A percentile compares a stretch with the other conserved stretches of the same genome.
Evolutionary conservation across 2,888 invertebrate genomes (phyloP).

Genomic region (Coelogynopora nodosa): DNA sequence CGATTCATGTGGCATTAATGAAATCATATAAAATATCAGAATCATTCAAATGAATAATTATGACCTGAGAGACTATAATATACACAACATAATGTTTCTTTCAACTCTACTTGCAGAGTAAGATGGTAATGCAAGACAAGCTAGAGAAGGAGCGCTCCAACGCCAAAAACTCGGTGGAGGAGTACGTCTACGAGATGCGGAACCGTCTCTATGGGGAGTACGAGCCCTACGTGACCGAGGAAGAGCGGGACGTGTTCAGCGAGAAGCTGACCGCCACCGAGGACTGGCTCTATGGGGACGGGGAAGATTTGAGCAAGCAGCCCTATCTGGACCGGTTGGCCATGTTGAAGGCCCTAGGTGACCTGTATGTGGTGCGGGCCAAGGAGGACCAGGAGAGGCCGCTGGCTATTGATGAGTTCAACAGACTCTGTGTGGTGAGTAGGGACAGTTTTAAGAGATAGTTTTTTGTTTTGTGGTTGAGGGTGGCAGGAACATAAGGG

Average conservation of each 20-base stretch:
- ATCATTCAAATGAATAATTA: too few species aligned
- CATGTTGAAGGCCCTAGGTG: constrained; percentile 62
- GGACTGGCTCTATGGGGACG: constrained; percentile 94
- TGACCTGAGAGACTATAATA: too few species aligned
- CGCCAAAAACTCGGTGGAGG: constrained; percentile 91
- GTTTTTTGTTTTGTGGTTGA: too few species aligned
- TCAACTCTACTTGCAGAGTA: too few species aligned
- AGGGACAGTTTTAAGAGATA: too few species aligned
- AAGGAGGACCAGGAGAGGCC: constrained; percentile 9
- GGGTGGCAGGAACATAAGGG: too few species aligned
- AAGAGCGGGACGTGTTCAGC: constrained; percentile 57
- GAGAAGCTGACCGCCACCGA: constrained; percentile 77
- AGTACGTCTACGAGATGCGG: constrained; percentile 93
- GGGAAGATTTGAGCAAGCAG: constrained; percentile 82
- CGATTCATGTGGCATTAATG: too few species aligned
- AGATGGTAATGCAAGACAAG: constrained; percentile 70
- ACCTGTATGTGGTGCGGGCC: not conserved
- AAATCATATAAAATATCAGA: too few species aligned
- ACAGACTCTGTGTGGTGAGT: not conserved
- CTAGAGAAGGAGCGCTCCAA: constrained; percentile 91
- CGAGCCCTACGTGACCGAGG: constrained; percentile 72
- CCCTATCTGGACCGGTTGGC: constrained; percentile 67
- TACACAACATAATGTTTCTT: too few species aligned
- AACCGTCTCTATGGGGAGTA: constrained; percentile 76
- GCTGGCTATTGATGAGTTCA: constrained; percentile 27